A percentile compares a stretch with the other conserved stretches of the same genome.
These are phyloP conservation scores for Bostrychus sinensis DNA, from an alignment of 2,113 vertebrate species.

Conservation along the genomic window DNA sequence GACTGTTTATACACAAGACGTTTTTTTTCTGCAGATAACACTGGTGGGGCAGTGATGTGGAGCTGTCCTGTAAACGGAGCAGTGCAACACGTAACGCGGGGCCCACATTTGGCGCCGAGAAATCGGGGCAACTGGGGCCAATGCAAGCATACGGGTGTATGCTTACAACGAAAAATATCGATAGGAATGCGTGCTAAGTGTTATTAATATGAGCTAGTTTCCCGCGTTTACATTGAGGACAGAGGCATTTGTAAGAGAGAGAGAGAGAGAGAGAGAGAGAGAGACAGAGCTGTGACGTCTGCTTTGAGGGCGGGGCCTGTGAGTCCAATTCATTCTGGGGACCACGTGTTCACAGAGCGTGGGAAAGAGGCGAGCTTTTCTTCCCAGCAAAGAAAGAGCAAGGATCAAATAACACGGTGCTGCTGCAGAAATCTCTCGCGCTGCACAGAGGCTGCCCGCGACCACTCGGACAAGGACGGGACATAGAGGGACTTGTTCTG, in stretches of 20 bases:
- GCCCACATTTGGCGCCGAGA: conserved; percentile 57
- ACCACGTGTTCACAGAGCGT: conserved; percentile 97
- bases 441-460: conserved; percentile 64
- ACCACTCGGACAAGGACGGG: conserved; percentile 67
- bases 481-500: conserved; percentile 39
- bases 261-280: conserved; percentile 35
- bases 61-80: conserved; percentile 1
- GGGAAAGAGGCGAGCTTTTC: conserved; percentile 98
- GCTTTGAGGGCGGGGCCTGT: conserved; percentile 83
- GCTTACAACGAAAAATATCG: conserved; percentile 9
- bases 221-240: conserved; percentile 4
- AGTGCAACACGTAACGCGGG: background rate
- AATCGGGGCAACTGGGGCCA: conserved; percentile 28
- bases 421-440: conserved; percentile 63
- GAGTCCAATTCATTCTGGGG: conserved; percentile 87
- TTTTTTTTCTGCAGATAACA: background rate
- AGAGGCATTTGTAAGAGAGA: conserved; percentile 19
- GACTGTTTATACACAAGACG: conserved; percentile 40
- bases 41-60: background rate
- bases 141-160: conserved; percentile 55
- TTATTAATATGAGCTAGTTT: conserved; percentile 1
- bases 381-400: conserved; percentile 94
- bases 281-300: conserved; percentile 67
- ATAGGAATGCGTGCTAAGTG: background rate
- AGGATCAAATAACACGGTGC: conserved; percentile 85